Base-by-base conservation (phyloP, 2,888 invertebrate species). In the Xestia sexstrigata region DNA sequence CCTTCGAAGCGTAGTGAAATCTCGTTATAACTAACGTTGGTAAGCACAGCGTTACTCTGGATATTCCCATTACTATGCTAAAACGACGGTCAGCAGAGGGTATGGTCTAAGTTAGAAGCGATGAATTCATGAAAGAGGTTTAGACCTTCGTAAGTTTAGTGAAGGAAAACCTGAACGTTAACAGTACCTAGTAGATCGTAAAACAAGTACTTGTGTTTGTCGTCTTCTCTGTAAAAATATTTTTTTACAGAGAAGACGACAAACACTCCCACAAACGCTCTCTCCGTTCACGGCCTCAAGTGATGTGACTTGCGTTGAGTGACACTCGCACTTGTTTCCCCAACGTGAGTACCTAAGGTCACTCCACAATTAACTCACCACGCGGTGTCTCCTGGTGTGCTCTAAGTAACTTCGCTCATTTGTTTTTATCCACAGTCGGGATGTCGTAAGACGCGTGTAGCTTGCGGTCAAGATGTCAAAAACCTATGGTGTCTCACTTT, bases 1-100 rank as follows among this genome's bases (percentile, higher is more conserved):
- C 86, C 82, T 89, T 89, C 87, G 89, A 90, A 90, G 88, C 87
- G 81, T 84, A 85, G 79, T 81, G 87, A 88, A 91, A 91, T 84
- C 91, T 92, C 90, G 91, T 92, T 92, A 93, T 87, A 91, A 91
- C 89, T 87, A 90, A 89, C 89, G 87, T 85, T 84, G 75, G 89
- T 82, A 85, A 88, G 89, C 89, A 79, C 82, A 66, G 76, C 90
- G 88, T 91, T 91, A 87, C 85, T 87, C 88, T 85, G 88, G 88
- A 91, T 90, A 90, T 89, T 87, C 88, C 89, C 89, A 94, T 94
- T 94, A 93, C 91, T 92, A 94, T 94, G 94, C 93, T 92, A 93
- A 93, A 92, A 85, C 78, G 80, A 86, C 84, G 89, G 91, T 89
- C 89, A 90, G 87, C 71, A 70, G 42, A 74, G 70, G 65, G 76